Conservation (phyloP, 2,888 invertebrate genomes). For the Acleris sparsana region DNA sequence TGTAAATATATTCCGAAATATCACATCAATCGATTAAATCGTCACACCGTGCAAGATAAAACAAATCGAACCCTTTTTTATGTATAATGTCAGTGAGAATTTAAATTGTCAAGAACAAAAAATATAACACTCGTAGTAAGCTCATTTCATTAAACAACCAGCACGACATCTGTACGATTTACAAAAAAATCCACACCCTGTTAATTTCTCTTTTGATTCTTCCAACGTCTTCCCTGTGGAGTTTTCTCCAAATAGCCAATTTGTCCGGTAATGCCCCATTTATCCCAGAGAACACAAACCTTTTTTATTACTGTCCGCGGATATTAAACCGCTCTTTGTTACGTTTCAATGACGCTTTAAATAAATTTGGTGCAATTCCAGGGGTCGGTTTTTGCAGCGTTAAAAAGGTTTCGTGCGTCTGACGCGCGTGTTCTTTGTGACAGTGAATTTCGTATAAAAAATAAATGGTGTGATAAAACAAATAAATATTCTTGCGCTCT, state of each 20-base stretch:
- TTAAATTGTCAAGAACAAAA: too few relatives aligned
- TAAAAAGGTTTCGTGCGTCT: conserved; percentile 17
- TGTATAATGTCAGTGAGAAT: too few relatives aligned
- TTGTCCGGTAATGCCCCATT: conserved; percentile 31
- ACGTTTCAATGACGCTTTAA: conserved; percentile 34
- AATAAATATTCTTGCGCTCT: too few relatives aligned
- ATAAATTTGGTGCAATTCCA: conserved; percentile 33
- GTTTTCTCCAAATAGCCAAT: conserved; percentile 29
- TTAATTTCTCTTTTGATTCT: neutral
- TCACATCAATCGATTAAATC: too few relatives aligned
- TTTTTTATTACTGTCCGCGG: conserved; percentile 30
- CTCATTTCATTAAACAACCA: too few relatives aligned
- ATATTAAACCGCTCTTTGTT: conserved; percentile 35
- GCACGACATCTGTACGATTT: too few relatives aligned
- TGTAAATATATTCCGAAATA: too few relatives aligned
- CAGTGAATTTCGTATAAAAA: neutral
- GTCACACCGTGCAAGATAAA: too few relatives aligned
- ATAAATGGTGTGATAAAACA: too few relatives aligned
- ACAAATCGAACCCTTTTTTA: too few relatives aligned
- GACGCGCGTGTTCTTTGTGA: conserved; percentile 5
- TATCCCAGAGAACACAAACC: conserved; percentile 28
- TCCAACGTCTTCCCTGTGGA: conserved; percentile 16
- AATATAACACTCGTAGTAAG: too few relatives aligned
- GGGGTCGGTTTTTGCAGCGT: conserved; percentile 18
- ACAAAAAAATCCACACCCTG: neutral